phyloP scores from a whole-genome alignment of 2,113 vertebrate species.

The Amblyornis subalaris region DNA sequence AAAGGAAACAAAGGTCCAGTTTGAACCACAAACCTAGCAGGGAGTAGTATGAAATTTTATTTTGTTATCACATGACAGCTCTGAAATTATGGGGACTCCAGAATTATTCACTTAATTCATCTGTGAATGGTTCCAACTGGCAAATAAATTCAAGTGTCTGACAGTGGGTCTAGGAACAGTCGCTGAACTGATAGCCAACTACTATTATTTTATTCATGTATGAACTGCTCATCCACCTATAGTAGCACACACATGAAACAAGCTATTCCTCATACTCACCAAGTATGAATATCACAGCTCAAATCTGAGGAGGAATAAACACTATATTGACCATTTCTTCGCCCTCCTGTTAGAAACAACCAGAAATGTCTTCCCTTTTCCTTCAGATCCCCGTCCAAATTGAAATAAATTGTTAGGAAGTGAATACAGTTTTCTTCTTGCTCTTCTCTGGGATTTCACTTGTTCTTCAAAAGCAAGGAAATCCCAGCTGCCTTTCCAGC shows the following conservation, averaged over 20 bases:
- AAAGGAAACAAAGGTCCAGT: not conserved
- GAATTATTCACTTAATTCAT: not conserved
- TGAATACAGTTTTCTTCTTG: not conserved
- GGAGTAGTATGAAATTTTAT: not conserved
- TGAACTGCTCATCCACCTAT: not conserved
- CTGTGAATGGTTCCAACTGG: not conserved
- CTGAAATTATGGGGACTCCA: not conserved
- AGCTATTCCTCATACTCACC: not conserved
- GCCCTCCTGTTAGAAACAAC: not conserved
- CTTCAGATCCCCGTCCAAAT: not conserved
- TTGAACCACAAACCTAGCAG: not conserved
- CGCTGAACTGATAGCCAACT: not conserved
- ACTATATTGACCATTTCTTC: not conserved
- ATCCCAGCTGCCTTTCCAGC: conserved; percentile 33
- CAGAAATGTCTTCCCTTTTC: not conserved
- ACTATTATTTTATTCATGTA: not conserved
- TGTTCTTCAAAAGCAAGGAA: not conserved
- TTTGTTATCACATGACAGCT: not conserved
- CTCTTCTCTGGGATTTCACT: not conserved
- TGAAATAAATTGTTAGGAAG: not conserved
- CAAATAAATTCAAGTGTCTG: not conserved
- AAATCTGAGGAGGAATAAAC: not conserved
- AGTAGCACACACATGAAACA: not conserved
- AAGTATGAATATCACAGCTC: not conserved
- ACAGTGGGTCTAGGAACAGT: not conserved